Evolutionary conservation across 2,113 vertebrate species (phyloP), one percentile per base, ranked within the genome.

Genomic region (Aramus guarauna): DNA sequence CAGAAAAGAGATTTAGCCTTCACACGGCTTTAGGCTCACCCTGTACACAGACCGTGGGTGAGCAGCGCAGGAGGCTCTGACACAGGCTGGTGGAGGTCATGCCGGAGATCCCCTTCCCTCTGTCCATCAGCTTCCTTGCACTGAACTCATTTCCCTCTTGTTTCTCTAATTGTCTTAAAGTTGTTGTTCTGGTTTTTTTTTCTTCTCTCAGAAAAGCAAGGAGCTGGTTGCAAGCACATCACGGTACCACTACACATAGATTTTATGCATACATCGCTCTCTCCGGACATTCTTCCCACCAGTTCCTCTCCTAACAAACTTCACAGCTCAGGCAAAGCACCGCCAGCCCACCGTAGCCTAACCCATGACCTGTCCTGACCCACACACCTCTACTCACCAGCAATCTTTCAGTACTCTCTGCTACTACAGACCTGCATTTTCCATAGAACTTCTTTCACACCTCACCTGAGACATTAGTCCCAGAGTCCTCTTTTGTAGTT

Each of bases 211-310:
- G 21, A 29, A 48, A 9, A 45, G 84, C 67, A 27, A 29, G 62
- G 34, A 29, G 32, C n/a, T 83, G 89, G 39, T 66, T 63, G 69
- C 60, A 68, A 73, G 85, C 60, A 26, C 37, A 20, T 43, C 36
- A 1, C 13, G 34, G 83, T 15, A 41, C 39, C 67, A 2, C 58
- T 69, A 24, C 7, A 4, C 56, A 9, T 6, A 4, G 11, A 1
- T 11, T 26, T 56, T 5, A 16, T 7, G 2, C 9, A 2, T 3
- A 9, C 15, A 21, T 2, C 6, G 0, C 67, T 15, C 43, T 59
- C 60, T 0, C 10, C n/a, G 30, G 21, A 11, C 2, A 60, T 22
- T 16, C 48, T 82, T 15, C 48, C 77, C 95, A 47, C 27, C 16
- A 22, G 72, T 1, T 15, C 48, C 50, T 48, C n/a, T 74, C 75